Base-by-base conservation (phyloP, 2,888 invertebrate genomes). In the Byasa hedistus region DNA sequence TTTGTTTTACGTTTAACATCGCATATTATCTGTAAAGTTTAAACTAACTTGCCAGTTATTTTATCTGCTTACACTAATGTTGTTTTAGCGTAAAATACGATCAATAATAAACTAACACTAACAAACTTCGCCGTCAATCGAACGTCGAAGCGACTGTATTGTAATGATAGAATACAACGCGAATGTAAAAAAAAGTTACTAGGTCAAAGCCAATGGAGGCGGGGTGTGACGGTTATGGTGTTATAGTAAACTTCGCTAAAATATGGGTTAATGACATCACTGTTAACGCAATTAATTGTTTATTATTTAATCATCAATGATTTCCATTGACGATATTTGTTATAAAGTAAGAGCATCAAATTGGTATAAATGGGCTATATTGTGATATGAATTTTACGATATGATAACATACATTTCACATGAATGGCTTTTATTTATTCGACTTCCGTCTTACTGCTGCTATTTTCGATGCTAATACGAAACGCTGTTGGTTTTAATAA, bases 141-240 rank as follows among this genome's bases (percentile, higher is more conserved):
- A 55, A 57, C 23, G 10, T 17, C 57, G 15, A 39, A 39, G 15
- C 39, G 39, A 39, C 39, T 39, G 39, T 39, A 12, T 39, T 39
- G 39, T 39, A 23, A 24, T 56, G 54, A 24, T 59, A 54, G 21
- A 55, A 54, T 57, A 19, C 48, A 39, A 64, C 52, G 8, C 52
- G 59, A 32, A n/a, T 22, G 32, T 19, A 17, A n/a, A 22, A 58
- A 61, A 66, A 66, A 66, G 66, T 66, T 63, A 66, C 55, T 66
- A 52, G 66, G 63, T 63, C 66, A 66, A 58, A 66, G 59, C n/a
- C 66, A 59, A 22, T 55, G 55, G 62, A 63, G 66, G 51, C 24
- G 58, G 63, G 44, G 59, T 66, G 58, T 44, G 55, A 61, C 61
- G 56, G 5, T 32, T n/a, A 51, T 63, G 61, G 57, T 66, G 65